Evolutionary conservation across 1,140 invertebrate genomes (phyloP).

Genomic region (Neodiprion pinetum): DNA sequence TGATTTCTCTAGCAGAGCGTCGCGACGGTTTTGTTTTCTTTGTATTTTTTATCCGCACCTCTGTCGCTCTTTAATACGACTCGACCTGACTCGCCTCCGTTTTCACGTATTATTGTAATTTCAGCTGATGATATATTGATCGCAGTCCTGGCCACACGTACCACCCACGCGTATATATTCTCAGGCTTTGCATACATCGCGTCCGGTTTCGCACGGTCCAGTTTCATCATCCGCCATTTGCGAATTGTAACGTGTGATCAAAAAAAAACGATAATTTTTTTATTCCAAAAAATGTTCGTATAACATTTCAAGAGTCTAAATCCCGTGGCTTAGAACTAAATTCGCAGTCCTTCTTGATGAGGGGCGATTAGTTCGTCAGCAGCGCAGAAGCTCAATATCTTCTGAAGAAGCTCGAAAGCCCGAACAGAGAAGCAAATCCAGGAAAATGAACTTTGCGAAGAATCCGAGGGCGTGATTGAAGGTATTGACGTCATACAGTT

Average conservation of each 20-base stretch:
- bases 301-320: too few relatives aligned
- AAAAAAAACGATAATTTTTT: too few relatives aligned
- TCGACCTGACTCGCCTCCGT: conserved; percentile 18
- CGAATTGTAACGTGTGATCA: neutral
- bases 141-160: conserved; percentile 26
- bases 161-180: neutral
- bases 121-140: conserved; percentile 48
- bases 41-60: neutral
- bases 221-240: neutral
- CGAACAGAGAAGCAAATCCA: too few relatives aligned
- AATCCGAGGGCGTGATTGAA: too few relatives aligned
- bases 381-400: too few relatives aligned
- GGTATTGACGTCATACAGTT: too few relatives aligned
- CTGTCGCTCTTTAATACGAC: conserved; percentile 39
- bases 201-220: neutral
- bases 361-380: too few relatives aligned
- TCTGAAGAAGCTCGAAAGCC: too few relatives aligned
- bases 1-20: conserved; percentile 6
- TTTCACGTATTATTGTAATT: conserved; percentile 49
- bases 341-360: too few relatives aligned
- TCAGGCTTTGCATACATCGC: neutral
- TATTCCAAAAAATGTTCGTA: too few relatives aligned
- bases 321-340: too few relatives aligned
- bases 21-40: conserved; percentile 22
- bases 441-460: too few relatives aligned